Percentiles rank a stretch among this genome's conserved stretches.
phyloP scores from a whole-genome alignment of 2,888 invertebrate genomes.

The Sylvicola cinctus region DNA sequence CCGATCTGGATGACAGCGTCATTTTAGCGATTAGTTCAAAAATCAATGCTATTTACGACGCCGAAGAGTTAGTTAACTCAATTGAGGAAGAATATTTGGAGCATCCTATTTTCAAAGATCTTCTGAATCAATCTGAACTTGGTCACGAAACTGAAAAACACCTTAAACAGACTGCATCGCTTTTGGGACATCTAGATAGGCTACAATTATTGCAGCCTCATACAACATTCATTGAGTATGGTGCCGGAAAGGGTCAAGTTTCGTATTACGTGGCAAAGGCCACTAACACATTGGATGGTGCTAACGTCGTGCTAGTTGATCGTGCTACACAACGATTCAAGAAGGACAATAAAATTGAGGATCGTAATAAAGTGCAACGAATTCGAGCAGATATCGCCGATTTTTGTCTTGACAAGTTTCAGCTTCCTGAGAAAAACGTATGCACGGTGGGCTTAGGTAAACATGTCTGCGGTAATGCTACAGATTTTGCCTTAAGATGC shows the following conservation, averaged over 20 bases:
- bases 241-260: conserved; percentile 75
- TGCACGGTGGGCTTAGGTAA: conserved; percentile 61
- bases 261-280: conserved; percentile 55
- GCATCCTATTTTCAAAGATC: conserved; percentile 28
- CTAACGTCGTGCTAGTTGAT: conserved; percentile 53
- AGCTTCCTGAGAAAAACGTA: conserved; percentile 14
- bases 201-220: conserved; percentile 34
- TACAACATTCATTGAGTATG: conserved; percentile 67
- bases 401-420: conserved; percentile 36
- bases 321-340: conserved; percentile 65
- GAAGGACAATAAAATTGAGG: conserved; percentile 41
- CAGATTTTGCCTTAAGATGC: conserved; percentile 58
- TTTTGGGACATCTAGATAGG: conserved; percentile 45
- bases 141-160: conserved; percentile 47
- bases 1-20: conserved; percentile 19
- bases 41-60: conserved; percentile 23
- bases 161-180: conserved; percentile 53
- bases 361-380: conserved; percentile 31
- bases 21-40: conserved; percentile 24
- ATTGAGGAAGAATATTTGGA: conserved; percentile 23
- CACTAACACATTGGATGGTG: conserved; percentile 23
- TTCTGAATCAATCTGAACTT: conserved; percentile 32
- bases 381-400: conserved; percentile 68
- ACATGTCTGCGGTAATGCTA: conserved; percentile 77
- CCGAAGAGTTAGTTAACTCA: conserved; percentile 14